phyloP scores from a whole-genome alignment of 2,113 vertebrate species.

The Amphiprion percula region DNA sequence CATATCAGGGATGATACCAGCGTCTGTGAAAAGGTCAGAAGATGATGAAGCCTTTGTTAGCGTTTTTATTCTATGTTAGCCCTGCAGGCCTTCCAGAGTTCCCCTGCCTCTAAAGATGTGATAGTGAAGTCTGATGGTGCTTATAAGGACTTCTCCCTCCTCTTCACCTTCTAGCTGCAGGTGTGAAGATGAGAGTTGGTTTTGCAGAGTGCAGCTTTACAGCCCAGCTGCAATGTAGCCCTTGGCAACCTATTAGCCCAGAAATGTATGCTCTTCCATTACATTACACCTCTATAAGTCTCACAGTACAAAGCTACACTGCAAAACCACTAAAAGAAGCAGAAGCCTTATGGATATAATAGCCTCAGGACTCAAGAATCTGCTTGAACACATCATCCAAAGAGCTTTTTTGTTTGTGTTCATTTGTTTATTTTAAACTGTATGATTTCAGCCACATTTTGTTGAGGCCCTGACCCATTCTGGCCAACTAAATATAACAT shows the following conservation, averaged over 20 bases:
- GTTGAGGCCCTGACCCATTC: neutral
- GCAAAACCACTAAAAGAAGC: neutral
- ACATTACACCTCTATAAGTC: slow-evolving; percentile 20
- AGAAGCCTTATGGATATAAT: slow-evolving; percentile 35
- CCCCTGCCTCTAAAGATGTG: slow-evolving; percentile 13
- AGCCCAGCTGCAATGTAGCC: slow-evolving; percentile 37
- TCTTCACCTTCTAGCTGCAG: slow-evolving; percentile 16
- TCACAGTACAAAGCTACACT: slow-evolving; percentile 24
- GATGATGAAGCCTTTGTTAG: slow-evolving; percentile 58
- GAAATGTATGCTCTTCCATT: slow-evolving; percentile 48
- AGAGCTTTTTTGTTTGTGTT: slow-evolving; percentile 15
- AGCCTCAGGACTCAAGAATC: slow-evolving; percentile 17
- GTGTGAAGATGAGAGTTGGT: slow-evolving; percentile 29
- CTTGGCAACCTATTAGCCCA: slow-evolving; percentile 62
- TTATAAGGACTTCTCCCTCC: neutral
- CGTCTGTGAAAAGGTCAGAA: slow-evolving; percentile 61
- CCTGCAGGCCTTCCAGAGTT: slow-evolving; percentile 6
- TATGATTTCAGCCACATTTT: slow-evolving; percentile 11
- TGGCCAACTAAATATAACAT: slow-evolving; percentile 31
- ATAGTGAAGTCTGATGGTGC: neutral
- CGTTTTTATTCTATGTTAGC: slow-evolving; percentile 16
- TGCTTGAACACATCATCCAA: slow-evolving; percentile 10
- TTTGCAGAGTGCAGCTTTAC: slow-evolving; percentile 43
- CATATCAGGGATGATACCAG: slow-evolving; percentile 5
- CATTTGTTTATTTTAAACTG: neutral